Evolutionary conservation across 2,113 vertebrate species (phyloP).

Genomic region (Mustela lutreola): DNA sequence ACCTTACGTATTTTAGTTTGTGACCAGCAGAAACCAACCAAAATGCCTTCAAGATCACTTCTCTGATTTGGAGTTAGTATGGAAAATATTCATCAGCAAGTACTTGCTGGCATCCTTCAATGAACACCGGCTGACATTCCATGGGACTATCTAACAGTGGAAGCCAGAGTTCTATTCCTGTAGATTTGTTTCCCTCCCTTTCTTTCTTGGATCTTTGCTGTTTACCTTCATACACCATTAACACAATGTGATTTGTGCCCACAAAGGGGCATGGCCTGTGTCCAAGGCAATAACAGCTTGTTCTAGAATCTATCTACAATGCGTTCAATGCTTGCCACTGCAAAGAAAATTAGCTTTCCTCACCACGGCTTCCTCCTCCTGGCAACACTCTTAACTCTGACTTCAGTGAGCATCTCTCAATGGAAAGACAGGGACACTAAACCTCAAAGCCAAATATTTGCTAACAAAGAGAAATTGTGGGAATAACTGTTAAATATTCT

Average conservation of each 20-base stretch:
- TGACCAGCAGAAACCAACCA: neutral
- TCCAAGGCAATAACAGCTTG: neutral
- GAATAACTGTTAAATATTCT: neutral
- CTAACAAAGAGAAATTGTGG: neutral
- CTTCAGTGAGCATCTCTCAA: neutral
- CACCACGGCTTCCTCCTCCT: too few relatives aligned
- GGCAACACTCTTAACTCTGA: neutral
- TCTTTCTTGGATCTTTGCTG: neutral
- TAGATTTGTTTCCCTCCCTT: neutral
- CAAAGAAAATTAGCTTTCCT: neutral
- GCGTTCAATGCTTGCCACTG: accelerated
- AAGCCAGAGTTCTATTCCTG: neutral
- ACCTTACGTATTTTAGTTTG: neutral
- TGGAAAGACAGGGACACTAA: neutral
- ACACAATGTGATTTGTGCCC: neutral
- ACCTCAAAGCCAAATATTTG: neutral
- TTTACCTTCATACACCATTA: neutral
- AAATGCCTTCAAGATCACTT: neutral
- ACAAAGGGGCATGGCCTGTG: neutral
- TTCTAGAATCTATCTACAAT: neutral
- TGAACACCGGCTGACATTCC: neutral
- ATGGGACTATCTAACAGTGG: neutral
- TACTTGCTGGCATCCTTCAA: neutral
- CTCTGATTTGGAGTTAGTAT: neutral
- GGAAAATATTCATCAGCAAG: neutral